Evolutionary conservation across 2,113 vertebrate genomes (phyloP).

Genomic region (Marmota monax): DNA sequence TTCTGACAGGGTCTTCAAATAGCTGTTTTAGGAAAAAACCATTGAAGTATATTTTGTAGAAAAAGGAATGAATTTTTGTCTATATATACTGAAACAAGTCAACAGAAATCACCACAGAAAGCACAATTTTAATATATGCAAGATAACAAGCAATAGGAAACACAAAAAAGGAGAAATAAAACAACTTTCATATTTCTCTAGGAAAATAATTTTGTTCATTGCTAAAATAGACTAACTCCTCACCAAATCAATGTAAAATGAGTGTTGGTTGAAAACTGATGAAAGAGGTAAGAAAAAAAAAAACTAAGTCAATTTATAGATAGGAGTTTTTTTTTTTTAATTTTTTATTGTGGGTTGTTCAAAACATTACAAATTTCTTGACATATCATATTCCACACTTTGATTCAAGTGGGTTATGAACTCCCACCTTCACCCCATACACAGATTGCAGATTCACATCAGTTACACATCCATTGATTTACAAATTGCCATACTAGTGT

Average conservation of each 20-base stretch:
- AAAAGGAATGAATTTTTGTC: slow-evolving; percentile 2
- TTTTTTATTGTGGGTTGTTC: too few relatives aligned
- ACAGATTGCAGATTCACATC: too few relatives aligned
- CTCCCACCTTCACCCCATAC: too few relatives aligned
- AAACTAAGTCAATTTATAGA: not conserved
- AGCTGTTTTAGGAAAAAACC: not conserved
- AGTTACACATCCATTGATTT: too few relatives aligned
- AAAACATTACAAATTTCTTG: too few relatives aligned
- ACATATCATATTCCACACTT: too few relatives aligned
- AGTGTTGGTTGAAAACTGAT: not conserved
- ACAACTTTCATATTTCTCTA: slow-evolving; percentile 1
- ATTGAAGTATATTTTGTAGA: not conserved
- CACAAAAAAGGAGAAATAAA: not conserved
- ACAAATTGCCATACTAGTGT: too few relatives aligned
- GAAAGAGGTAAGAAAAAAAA: not conserved
- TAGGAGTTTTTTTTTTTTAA: too few relatives aligned
- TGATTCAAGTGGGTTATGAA: too few relatives aligned
- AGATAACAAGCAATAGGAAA: not conserved
- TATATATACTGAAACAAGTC: not conserved
- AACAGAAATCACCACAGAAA: not conserved
- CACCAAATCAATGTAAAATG: not conserved
- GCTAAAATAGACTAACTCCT: not conserved
- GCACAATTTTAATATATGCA: slow-evolving; percentile 3
- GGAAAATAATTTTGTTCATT: slow-evolving; percentile 16
- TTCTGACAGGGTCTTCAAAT: not conserved